Percentiles rank a stretch among this genome's conserved stretches.
Conservation (phyloP, 92 coral and sea anemone genomes). For the Bergia puertoricense region DNA sequence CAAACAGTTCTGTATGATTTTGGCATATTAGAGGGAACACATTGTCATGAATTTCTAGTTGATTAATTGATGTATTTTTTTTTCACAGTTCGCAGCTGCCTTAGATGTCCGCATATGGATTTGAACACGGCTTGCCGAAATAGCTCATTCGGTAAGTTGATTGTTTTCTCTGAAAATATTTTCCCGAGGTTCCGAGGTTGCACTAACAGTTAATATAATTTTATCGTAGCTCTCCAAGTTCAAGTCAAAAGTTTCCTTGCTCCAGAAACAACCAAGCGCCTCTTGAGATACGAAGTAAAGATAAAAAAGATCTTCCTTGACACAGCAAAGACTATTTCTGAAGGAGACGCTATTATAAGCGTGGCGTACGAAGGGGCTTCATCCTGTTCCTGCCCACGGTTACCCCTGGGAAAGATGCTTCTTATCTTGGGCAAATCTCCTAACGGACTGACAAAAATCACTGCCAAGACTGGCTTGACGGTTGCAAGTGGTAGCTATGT, state of each 20-base stretch:
- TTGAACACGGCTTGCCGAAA: slow-evolving; percentile 45
- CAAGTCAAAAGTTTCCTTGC: slow-evolving; percentile 45
- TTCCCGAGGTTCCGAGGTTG: not conserved
- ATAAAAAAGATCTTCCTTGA: slow-evolving; percentile 52
- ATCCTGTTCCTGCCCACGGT: slow-evolving; percentile 63
- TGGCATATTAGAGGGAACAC: no score
- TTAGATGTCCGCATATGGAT: slow-evolving; percentile 39
- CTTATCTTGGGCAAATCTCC: slow-evolving; percentile 58
- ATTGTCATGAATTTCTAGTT: not conserved
- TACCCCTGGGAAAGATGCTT: slow-evolving; percentile 52
- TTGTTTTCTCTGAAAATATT: not conserved
- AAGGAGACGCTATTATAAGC: slow-evolving; percentile 50
- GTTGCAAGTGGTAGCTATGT: slow-evolving; percentile 10
- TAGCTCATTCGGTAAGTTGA: slow-evolving; percentile 49
- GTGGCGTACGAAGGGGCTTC: slow-evolving; percentile 50
- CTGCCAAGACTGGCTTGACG: slow-evolving; percentile 13
- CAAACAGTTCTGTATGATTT: no score
- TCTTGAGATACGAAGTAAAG: slow-evolving; percentile 46
- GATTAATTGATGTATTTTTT: not conserved
- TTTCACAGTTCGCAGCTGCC: slow-evolving; percentile 22
- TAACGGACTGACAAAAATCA: not conserved
- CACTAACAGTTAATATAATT: not conserved
- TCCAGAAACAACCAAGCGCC: slow-evolving; percentile 41
- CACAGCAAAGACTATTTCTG: slow-evolving; percentile 38
- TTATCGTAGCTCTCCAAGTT: not conserved